Percentiles rank a stretch among this genome's conserved stretches.
phyloP scores from a whole-genome alignment of 2,888 invertebrate genomes.

The Ennomos quercinarius region DNA sequence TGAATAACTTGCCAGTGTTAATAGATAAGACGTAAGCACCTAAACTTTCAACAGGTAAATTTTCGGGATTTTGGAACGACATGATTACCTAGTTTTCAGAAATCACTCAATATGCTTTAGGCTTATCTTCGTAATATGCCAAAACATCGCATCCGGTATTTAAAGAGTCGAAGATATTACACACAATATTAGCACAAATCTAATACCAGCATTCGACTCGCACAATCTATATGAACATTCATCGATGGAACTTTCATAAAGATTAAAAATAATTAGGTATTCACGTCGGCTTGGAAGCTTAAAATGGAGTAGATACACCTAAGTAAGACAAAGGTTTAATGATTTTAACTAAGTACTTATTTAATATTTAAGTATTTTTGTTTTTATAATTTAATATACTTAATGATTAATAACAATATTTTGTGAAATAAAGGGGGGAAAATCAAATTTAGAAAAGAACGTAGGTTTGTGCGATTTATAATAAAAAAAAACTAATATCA shows the following conservation, averaged over 20 bases:
- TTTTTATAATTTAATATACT: no score
- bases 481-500: no score
- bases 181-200: slow-evolving; percentile 30
- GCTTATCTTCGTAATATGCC: slow-evolving; percentile 33
- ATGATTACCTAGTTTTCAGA: slow-evolving; percentile 14
- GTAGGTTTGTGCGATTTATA: no score
- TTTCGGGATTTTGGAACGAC: neutral
- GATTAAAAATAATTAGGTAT: slow-evolving; percentile 10
- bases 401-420: no score
- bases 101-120: slow-evolving; percentile 29
- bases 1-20: no score
- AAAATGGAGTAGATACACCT: neutral
- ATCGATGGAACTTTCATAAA: slow-evolving; percentile 19
- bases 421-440: no score
- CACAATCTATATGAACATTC: slow-evolving; percentile 22
- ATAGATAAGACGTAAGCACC: neutral
- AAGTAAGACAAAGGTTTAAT: no score
- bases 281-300: neutral
- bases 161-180: slow-evolving; percentile 23
- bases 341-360: no score
- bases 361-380: no score
- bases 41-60: neutral
- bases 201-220: slow-evolving; percentile 33
- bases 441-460: no score
- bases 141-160: slow-evolving; percentile 24